Percentiles rank a stretch among this genome's conserved stretches.
Conservation (phyloP, 2,113 vertebrate species). For the Peromyscus leucopus region DNA sequence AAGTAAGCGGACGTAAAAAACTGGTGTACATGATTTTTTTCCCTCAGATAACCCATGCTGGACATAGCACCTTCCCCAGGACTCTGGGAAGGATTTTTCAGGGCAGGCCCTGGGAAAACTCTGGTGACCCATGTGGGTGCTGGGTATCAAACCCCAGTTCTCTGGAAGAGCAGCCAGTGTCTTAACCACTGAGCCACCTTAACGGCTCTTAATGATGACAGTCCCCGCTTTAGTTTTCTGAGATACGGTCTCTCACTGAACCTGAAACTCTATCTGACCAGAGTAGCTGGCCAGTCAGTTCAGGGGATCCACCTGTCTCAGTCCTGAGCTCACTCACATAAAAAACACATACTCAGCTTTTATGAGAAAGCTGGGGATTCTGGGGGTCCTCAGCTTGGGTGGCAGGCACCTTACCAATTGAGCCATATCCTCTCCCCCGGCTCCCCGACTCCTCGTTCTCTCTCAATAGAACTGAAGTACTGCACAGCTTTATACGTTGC, state of each 20-base stretch:
- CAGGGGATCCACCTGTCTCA: background rate
- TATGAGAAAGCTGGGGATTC: background rate
- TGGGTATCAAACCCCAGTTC: background rate
- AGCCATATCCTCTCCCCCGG: accelerated
- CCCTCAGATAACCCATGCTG: too few species aligned
- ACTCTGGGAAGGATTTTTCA: too few species aligned
- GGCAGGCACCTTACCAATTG: background rate
- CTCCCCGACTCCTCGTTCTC: background rate
- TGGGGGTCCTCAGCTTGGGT: background rate
- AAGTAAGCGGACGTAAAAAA: too few species aligned
- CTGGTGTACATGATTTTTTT: too few species aligned
- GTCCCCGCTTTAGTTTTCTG: background rate
- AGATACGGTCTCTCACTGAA: background rate
- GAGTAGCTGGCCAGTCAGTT: background rate
- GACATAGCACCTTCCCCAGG: too few species aligned
- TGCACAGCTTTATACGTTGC: background rate
- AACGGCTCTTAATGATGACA: background rate
- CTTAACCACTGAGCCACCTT: background rate
- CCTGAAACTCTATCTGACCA: background rate
- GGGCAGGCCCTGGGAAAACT: too few species aligned
- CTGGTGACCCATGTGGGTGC: background rate
- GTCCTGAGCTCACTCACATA: background rate
- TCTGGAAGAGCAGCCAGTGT: background rate
- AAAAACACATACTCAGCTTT: background rate
- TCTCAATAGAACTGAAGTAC: background rate